Evolutionary conservation across 1,140 invertebrate genomes (phyloP).

Genomic region (Phocides pigmalion): DNA sequence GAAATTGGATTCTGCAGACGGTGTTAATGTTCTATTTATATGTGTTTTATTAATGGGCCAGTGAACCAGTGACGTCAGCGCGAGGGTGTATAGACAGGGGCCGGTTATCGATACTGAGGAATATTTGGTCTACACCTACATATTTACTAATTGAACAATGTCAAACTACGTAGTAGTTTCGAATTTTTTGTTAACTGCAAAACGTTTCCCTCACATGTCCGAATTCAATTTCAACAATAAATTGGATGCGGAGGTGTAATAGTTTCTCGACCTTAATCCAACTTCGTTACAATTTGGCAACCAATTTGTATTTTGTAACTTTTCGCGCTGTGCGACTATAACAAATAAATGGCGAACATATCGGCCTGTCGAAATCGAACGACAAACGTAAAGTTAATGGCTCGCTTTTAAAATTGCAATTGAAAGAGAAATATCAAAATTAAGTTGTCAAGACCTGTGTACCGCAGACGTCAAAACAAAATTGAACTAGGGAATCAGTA

Average conservation of each 20-base stretch:
- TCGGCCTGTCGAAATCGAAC: neutral
- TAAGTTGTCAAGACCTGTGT: conserved; percentile 11
- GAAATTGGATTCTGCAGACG: too few relatives aligned
- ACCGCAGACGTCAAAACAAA: neutral
- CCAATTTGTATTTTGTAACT: conserved; percentile 13
- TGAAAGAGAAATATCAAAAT: conserved; percentile 11
- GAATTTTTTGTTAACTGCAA: too few relatives aligned
- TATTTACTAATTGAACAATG: too few relatives aligned
- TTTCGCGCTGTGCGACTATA: neutral
- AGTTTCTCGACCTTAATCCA: conserved; percentile 17
- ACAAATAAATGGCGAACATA: conserved; percentile 1
- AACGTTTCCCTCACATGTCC: neutral
- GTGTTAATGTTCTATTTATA: too few relatives aligned
- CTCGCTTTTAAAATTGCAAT: too few relatives aligned
- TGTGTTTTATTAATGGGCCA: too few relatives aligned
- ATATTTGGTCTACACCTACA: too few relatives aligned
- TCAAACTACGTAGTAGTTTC: too few relatives aligned
- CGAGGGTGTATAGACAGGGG: too few relatives aligned
- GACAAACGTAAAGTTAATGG: neutral
- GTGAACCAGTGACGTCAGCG: too few relatives aligned
- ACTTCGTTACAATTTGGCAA: conserved; percentile 17
- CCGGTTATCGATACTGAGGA: too few relatives aligned
- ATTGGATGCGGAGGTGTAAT: conserved; percentile 2
- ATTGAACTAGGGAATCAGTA: conserved; percentile 5
- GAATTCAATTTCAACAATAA: conserved; percentile 13